phyloP scores from a whole-genome alignment of 2,888 invertebrate genomes.

The Epicampocera succincta region DNA sequence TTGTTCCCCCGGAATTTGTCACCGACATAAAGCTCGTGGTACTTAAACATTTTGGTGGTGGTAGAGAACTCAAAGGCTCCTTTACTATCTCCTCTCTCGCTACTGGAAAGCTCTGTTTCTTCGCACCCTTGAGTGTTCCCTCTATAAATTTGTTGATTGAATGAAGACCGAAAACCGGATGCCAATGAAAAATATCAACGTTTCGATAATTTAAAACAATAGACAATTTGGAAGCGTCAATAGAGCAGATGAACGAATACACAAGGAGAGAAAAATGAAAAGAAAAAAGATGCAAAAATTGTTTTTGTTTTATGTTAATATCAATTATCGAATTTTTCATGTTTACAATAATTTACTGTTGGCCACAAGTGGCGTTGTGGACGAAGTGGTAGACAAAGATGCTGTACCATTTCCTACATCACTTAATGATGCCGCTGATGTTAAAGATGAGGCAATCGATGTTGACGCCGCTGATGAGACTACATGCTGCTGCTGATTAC shows the following conservation, averaged over 20 bases:
- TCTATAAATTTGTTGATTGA: constrained; percentile 57
- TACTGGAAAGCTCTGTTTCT: constrained; percentile 72
- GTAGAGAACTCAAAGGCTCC: constrained; percentile 57
- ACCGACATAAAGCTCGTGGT: constrained; percentile 64
- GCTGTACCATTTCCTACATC: constrained; percentile 79
- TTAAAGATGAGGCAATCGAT: constrained; percentile 32
- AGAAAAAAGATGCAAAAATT: constrained; percentile 80
- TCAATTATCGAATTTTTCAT: constrained; percentile 81
- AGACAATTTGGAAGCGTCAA: constrained; percentile 40
- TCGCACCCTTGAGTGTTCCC: constrained; percentile 72
- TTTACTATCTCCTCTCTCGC: constrained; percentile 70
- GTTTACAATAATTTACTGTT: constrained; percentile 83
- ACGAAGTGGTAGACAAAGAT: constrained; percentile 76
- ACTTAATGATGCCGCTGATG: constrained; percentile 68
- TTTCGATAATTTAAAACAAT: constrained; percentile 39
- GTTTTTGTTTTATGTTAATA: constrained; percentile 82
- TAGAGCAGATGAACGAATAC: constrained; percentile 61
- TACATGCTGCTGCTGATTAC: constrained; percentile 43
- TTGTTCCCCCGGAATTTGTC: constrained; percentile 67
- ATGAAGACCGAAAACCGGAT: constrained; percentile 10
- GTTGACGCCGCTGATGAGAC: constrained; percentile 18
- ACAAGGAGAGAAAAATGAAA: constrained; percentile 67
- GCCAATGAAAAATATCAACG: too few relatives aligned
- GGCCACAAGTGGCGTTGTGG: constrained; percentile 82
- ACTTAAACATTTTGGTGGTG: constrained; percentile 57